These are phyloP conservation scores for Hermaeophaga mercurialis DNA, from an alignment of 2,888 invertebrate genomes.

Conservation along the genomic window DNA sequence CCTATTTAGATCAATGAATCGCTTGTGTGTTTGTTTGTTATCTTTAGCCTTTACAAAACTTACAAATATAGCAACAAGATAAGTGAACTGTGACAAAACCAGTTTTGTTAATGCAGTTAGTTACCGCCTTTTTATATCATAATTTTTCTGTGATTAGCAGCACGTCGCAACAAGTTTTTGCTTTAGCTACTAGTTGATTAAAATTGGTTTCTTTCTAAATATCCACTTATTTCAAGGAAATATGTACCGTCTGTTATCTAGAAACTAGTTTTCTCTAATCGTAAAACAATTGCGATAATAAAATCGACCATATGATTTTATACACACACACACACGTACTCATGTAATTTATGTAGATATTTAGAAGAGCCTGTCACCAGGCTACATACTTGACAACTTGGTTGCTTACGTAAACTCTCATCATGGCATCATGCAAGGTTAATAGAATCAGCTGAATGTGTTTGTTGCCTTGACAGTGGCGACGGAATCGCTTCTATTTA, in stretches of 20 bases:
- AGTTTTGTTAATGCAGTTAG: not conserved
- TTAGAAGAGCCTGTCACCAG: not conserved
- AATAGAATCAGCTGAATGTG: conserved; percentile 15
- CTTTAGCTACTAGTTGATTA: too few relatives aligned
- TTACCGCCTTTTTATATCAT: too few relatives aligned
- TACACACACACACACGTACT: not conserved
- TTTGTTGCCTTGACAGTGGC: not conserved
- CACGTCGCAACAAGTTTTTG: too few relatives aligned
- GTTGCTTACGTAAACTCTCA: conserved; percentile 19
- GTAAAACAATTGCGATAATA: too few relatives aligned
- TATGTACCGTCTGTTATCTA: too few relatives aligned
- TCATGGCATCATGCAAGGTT: conserved; percentile 18
- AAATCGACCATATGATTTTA: too few relatives aligned
- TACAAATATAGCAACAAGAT: conserved; percentile 6
- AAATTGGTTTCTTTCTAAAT: too few relatives aligned
- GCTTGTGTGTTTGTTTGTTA: not conserved
- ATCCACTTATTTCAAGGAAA: too few relatives aligned
- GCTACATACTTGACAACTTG: not conserved
- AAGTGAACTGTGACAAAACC: conserved; percentile 8
- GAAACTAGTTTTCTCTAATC: too few relatives aligned
- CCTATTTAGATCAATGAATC: not conserved
- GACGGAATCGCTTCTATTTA: not conserved
- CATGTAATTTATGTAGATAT: not conserved
- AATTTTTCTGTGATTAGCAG: not conserved
- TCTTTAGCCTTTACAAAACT: not conserved